Evolutionary conservation across 2,113 vertebrate genomes (phyloP).

Genomic region (Amphiprion percula): DNA sequence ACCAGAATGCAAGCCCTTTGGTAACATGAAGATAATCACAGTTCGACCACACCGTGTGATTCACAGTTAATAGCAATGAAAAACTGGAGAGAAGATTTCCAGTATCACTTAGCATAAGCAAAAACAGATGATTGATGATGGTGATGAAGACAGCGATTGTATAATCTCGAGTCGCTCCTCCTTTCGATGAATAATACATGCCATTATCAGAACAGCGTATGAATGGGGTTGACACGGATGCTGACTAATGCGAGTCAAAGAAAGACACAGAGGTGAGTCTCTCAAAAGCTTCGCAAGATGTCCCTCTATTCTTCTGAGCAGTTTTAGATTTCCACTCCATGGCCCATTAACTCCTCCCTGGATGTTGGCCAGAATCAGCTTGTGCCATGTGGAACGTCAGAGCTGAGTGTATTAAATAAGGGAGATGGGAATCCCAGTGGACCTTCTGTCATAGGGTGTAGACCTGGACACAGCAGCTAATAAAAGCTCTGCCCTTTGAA

Average conservation of each 20-base stretch:
- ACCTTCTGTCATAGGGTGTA: constrained; percentile 15
- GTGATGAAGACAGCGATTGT: constrained; percentile 21
- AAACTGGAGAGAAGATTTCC: neutral
- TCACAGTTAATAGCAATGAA: constrained; percentile 1
- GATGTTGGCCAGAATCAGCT: constrained; percentile 41
- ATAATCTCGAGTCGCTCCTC: constrained; percentile 33
- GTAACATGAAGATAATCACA: constrained; percentile 21
- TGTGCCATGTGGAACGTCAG: constrained; percentile 28
- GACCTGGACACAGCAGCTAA: constrained; percentile 5
- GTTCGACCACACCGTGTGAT: constrained; percentile 14
- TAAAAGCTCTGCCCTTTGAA: constrained; percentile 28
- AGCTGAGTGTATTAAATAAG: constrained; percentile 10
- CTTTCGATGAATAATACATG: constrained; percentile 64
- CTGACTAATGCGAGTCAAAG: constrained; percentile 51
- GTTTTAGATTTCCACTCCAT: constrained; percentile 54
- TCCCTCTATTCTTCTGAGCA: constrained; percentile 27
- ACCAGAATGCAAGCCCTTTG: constrained; percentile 24
- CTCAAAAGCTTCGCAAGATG: constrained; percentile 43
- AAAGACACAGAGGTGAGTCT: constrained; percentile 27
- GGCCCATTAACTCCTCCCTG: constrained; percentile 41
- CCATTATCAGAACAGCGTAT: constrained; percentile 23
- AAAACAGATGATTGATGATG: constrained; percentile 35
- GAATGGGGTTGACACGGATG: constrained; percentile 49
- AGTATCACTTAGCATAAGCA: constrained; percentile 25
- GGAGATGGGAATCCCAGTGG: constrained; percentile 23